Base-by-base conservation (phyloP, 2,888 invertebrate species). In the Acleris holmiana region DNA sequence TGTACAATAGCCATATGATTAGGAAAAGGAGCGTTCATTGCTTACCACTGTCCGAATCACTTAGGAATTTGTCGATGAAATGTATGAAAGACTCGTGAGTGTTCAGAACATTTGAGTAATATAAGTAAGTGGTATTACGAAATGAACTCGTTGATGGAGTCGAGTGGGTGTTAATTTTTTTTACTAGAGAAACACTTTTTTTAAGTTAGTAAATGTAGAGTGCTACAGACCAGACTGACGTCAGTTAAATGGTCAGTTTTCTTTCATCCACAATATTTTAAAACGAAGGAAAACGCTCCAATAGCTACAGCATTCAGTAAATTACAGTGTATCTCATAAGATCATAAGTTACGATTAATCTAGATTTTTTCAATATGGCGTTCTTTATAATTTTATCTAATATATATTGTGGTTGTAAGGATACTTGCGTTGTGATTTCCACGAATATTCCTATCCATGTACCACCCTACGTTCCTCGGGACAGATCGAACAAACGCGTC, bases 381-480 rank as follows among this genome's bases (percentile, higher is more conserved):
- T 93, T 92, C 89, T 90, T 93, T 93, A 91, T 92, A 93, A 93
- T 93, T 93, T 93, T 93, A 93, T 93, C 93, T 94, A 93, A 94
- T 94, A 94, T 94, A 94, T 94, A 94, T 94, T 95, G 94, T 94
- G 94, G 94, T 94, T 94, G 94, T 94, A 94, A 94, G 94, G 94
- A 94, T 88, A 89, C 83, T 83, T 90, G 92, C 88, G 91, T 93
- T 92, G 86, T 93, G 89, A 93, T 93, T 93, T 93, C 89, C 91
- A 80, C 80, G 76, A 80, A 76, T 76, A 29, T 75, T 88, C 89
- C 89, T 83, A 73, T 85, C 85, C 86, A 80, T 76, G 65, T 76
- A 77, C 85, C 82, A 79, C 86, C 88, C 90, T 81, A 67, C 66
- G 77, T 80, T 83, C 84, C 88, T 78, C 76, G 72, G 73, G 65